phyloP scores from a whole-genome alignment of 2,888 invertebrate species.

The Acanthopleura granulata region DNA sequence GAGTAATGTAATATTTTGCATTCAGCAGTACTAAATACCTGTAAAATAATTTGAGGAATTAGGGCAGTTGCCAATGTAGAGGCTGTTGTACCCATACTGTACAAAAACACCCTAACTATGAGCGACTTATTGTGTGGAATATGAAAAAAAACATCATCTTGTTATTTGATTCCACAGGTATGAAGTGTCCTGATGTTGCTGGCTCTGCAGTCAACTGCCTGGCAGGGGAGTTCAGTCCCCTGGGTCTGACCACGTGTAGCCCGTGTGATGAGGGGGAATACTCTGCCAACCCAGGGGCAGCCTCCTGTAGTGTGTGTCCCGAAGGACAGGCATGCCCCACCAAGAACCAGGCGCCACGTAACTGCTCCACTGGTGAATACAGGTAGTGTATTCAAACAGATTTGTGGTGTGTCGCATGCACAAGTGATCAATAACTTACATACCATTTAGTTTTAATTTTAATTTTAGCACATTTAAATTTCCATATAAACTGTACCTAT shows the following conservation, averaged over 20 bases:
- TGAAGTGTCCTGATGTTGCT: slow-evolving; percentile 24
- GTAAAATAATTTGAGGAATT: no score
- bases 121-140: no score
- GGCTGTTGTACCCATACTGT: no score
- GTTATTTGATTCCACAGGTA: slow-evolving; percentile 21
- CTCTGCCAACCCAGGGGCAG: slow-evolving; percentile 28
- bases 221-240: slow-evolving; percentile 43
- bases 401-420: not conserved
- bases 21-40: no score
- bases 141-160: not conserved
- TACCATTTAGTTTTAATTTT: not conserved
- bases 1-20: no score
- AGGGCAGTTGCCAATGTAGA: no score
- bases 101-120: no score
- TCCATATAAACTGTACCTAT: not conserved
- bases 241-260: slow-evolving; percentile 31
- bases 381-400: slow-evolving; percentile 32
- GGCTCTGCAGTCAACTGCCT: slow-evolving; percentile 31
- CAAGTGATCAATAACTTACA: no score
- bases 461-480: not conserved
- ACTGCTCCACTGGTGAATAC: slow-evolving; percentile 47
- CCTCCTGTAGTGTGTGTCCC: slow-evolving; percentile 49
- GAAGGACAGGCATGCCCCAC: slow-evolving; percentile 47
- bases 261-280: slow-evolving; percentile 47
- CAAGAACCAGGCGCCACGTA: slow-evolving; percentile 35